These are phyloP conservation scores for Salvelinus fontinalis DNA, from an alignment of 2,113 vertebrate species.

Conservation along the genomic window DNA sequence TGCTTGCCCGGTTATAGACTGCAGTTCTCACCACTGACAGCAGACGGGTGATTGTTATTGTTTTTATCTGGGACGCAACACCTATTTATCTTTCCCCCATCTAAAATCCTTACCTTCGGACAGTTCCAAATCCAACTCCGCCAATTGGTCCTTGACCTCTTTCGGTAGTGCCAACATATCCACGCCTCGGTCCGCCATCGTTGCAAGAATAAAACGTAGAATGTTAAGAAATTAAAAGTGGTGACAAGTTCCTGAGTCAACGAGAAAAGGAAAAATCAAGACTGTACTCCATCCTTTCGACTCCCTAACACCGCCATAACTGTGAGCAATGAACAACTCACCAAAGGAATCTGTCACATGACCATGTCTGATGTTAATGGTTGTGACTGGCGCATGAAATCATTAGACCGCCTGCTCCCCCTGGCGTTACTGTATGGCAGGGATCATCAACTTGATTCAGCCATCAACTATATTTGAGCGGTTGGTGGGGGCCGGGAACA, in stretches of 20 bases:
- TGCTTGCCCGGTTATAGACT: slow-evolving; percentile 25
- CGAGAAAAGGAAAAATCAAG: slow-evolving; percentile 35
- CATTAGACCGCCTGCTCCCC: slow-evolving; percentile 48
- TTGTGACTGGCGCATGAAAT: slow-evolving; percentile 29
- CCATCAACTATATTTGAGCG: too few relatives aligned
- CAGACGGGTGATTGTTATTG: neutral
- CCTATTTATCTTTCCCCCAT: neutral
- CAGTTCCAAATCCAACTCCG: slow-evolving; percentile 95
- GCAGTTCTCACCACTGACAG: slow-evolving; percentile 46
- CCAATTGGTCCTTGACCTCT: slow-evolving; percentile 91
- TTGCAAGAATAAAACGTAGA: slow-evolving; percentile 39
- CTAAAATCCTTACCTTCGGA: slow-evolving; percentile 82
- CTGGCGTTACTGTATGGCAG: slow-evolving; percentile 46
- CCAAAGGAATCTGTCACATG: slow-evolving; percentile 59
- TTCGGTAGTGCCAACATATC: slow-evolving; percentile 82
- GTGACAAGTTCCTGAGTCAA: slow-evolving; percentile 35
- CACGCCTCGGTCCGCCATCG: slow-evolving; percentile 83
- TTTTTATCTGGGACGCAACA: neutral
- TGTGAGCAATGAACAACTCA: slow-evolving; percentile 62
- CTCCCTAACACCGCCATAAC: slow-evolving; percentile 75
- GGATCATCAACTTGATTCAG: too few relatives aligned
- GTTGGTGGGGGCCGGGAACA: too few relatives aligned
- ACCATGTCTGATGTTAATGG: slow-evolving; percentile 38
- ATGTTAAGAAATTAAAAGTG: slow-evolving; percentile 21
- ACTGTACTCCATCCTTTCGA: slow-evolving; percentile 64